Percentiles rank a stretch among this genome's conserved stretches.
These are phyloP conservation scores for Eurois occulta DNA, from an alignment of 2,888 invertebrate genomes.

Conservation along the genomic window DNA sequence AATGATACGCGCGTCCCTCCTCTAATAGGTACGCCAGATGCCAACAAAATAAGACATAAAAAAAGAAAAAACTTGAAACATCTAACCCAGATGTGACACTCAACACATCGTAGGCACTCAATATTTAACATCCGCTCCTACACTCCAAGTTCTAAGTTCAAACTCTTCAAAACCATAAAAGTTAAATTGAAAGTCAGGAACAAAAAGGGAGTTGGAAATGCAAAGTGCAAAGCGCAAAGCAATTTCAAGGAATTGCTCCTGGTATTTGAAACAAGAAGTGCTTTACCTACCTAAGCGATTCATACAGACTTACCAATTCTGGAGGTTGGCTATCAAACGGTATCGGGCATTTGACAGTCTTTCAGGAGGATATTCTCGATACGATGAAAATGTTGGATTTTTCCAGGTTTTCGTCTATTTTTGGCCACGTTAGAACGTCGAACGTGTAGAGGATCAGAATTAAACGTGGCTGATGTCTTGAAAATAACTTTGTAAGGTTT, in stretches of 20 bases:
- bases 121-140: constrained; percentile 32
- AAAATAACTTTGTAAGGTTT: not conserved
- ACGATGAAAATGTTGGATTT: constrained; percentile 31
- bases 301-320: constrained; percentile 53
- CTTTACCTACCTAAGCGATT: constrained; percentile 66
- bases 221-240: constrained; percentile 72
- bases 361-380: constrained; percentile 41
- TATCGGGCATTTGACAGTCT: constrained; percentile 64
- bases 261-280: constrained; percentile 70
- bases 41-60: constrained; percentile 24
- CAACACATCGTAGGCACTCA: constrained; percentile 24
- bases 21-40: constrained; percentile 21
- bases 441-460: constrained; percentile 14
- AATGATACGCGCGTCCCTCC: constrained; percentile 33
- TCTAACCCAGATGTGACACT: constrained; percentile 26
- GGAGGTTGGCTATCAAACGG: constrained; percentile 43
- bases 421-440: constrained; percentile 18
- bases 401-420: constrained; percentile 31
- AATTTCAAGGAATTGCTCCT: constrained; percentile 68
- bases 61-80: constrained; percentile 3
- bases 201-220: constrained; percentile 68
- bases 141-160: constrained; percentile 35
- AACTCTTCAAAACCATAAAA: constrained; percentile 65
- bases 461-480: constrained; percentile 31
- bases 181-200: constrained; percentile 70